Percentiles rank a stretch among this genome's conserved stretches.
Evolutionary conservation across 2,113 vertebrate species (phyloP).

Genomic region (Psammodynastes pulverulentus): DNA sequence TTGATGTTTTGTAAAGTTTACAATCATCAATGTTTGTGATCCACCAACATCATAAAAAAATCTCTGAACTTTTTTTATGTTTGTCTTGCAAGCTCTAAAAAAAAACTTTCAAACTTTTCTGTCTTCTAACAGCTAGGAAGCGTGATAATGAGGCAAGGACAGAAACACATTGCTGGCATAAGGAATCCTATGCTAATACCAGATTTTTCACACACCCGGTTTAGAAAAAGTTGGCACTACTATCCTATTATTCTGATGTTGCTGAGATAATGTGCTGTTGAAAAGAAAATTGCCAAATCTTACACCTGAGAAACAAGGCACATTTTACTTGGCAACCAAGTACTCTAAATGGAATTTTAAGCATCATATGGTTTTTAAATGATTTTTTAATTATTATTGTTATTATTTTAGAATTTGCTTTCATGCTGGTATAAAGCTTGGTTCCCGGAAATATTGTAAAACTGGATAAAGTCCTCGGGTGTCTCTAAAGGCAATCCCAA

Average conservation of each 20-base stretch:
- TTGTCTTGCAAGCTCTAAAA: slow-evolving; percentile 50
- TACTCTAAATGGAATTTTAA: slow-evolving; percentile 63
- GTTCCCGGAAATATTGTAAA: slow-evolving; percentile 24
- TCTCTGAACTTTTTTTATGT: slow-evolving; percentile 46
- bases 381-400: not conserved
- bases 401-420: slow-evolving; percentile 29
- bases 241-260: slow-evolving; percentile 53
- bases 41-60: slow-evolving; percentile 48
- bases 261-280: slow-evolving; percentile 61
- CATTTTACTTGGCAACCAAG: slow-evolving; percentile 55
- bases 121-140: slow-evolving; percentile 56
- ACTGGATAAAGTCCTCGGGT: slow-evolving; percentile 63
- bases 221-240: slow-evolving; percentile 64
- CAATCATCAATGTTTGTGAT: slow-evolving; percentile 51
- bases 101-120: slow-evolving; percentile 57
- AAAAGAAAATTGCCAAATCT: slow-evolving; percentile 65
- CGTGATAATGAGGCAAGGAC: slow-evolving; percentile 71
- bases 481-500: slow-evolving; percentile 12
- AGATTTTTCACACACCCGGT: slow-evolving; percentile 64
- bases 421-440: slow-evolving; percentile 38
- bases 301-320: slow-evolving; percentile 67
- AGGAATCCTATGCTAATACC: slow-evolving; percentile 53
- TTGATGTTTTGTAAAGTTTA: slow-evolving; percentile 34
- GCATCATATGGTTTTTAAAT: slow-evolving; percentile 12
- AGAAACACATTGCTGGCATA: slow-evolving; percentile 64